Conservation (phyloP, 2,888 invertebrate genomes). For the Microctonus brassicae region DNA sequence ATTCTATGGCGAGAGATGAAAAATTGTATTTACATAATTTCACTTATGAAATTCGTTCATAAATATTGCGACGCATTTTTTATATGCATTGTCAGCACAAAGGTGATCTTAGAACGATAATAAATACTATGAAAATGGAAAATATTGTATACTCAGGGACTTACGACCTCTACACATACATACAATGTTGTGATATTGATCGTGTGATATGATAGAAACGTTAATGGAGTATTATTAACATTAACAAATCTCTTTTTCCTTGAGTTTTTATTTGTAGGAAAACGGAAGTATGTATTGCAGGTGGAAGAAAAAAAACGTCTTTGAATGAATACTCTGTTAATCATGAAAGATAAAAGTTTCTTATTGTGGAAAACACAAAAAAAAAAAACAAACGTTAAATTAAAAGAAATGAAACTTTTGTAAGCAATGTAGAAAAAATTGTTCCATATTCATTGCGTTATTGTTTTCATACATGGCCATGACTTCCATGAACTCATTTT, state of each 20-base stretch:
- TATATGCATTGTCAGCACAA: background rate
- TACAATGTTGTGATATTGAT: background rate
- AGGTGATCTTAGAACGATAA: background rate
- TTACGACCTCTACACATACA: background rate
- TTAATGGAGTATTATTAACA: conserved; percentile 2
- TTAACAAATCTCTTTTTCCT: conserved; percentile 4
- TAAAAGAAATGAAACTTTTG: conserved; percentile 25
- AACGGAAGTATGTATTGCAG: conserved; percentile 5
- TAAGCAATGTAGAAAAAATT: conserved; percentile 30
- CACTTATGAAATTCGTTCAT: conserved; percentile 5
- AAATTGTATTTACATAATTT: conserved; percentile 5
- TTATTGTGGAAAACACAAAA: background rate
- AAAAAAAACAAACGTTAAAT: conserved; percentile 1
- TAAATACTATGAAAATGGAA: background rate
- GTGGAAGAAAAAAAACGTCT: background rate
- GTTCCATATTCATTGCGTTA: conserved; percentile 42
- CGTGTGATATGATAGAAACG: conserved; percentile 1
- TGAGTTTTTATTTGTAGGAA: conserved; percentile 6
- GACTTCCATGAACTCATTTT: conserved; percentile 4
- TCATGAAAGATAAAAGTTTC: background rate
- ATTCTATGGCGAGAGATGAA: background rate
- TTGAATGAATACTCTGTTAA: conserved; percentile 5
- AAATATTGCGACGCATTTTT: background rate
- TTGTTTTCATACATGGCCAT: conserved; percentile 38
- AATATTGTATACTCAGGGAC: background rate